Evolutionary conservation across 2,888 invertebrate species (phyloP).

Genomic region (Diploptera punctata): DNA sequence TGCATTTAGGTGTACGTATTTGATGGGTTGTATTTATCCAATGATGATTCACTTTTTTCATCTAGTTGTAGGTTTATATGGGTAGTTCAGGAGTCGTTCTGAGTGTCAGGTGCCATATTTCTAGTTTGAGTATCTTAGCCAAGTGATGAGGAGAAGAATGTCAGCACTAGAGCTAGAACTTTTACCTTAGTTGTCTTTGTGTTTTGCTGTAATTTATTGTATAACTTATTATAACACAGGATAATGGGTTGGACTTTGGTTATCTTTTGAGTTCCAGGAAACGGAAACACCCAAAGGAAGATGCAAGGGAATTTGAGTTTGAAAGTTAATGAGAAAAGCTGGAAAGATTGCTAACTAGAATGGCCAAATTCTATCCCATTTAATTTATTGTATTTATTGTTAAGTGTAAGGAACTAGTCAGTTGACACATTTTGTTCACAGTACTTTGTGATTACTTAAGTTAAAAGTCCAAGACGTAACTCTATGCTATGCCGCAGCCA

Average conservation of each 20-base stretch:
- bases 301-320: constrained; percentile 43
- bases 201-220: constrained; percentile 45
- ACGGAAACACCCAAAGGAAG: constrained; percentile 39
- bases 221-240: constrained; percentile 42
- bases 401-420: constrained; percentile 45
- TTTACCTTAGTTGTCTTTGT: constrained; percentile 46
- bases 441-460: constrained; percentile 43
- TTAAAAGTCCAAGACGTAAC: constrained; percentile 41
- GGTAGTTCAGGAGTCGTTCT: constrained; percentile 45
- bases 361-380: constrained; percentile 47
- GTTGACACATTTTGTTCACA: constrained; percentile 41
- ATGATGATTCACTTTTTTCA: constrained; percentile 46
- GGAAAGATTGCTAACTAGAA: constrained; percentile 46
- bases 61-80: constrained; percentile 47
- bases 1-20: constrained; percentile 47
- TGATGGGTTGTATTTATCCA: constrained; percentile 47
- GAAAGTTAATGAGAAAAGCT: constrained; percentile 43
- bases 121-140: constrained; percentile 45
- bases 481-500: constrained; percentile 43
- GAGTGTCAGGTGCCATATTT: constrained; percentile 45
- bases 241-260: constrained; percentile 49
- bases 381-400: constrained; percentile 45
- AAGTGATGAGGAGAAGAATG: constrained; percentile 38
- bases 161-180: constrained; percentile 42
- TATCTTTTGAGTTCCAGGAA: constrained; percentile 45